A percentile compares a stretch with the other conserved stretches of the same genome.
Conservation (phyloP, 2,113 vertebrate genomes). For the Halichoerus grypus region DNA sequence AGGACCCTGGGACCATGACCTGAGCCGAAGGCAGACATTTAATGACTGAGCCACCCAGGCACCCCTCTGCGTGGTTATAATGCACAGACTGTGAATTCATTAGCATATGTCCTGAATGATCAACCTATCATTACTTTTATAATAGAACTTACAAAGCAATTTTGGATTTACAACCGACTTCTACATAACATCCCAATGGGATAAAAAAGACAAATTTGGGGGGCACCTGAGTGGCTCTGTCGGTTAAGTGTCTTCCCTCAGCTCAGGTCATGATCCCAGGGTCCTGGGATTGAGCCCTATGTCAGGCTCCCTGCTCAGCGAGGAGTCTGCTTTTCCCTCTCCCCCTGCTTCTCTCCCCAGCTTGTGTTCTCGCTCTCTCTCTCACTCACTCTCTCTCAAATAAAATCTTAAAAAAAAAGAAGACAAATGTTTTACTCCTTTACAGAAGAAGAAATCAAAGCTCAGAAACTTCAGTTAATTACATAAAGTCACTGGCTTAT, state of each 20-base stretch:
- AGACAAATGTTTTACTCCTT: not conserved
- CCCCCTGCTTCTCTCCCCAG: not conserved
- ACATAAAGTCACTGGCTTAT: not conserved
- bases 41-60: too few species aligned
- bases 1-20: too few species aligned
- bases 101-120: not conserved
- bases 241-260: rapidly evolving
- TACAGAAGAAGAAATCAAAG: not conserved
- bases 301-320: not conserved
- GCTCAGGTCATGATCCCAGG: not conserved
- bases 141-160: not conserved
- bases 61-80: not conserved
- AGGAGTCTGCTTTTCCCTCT: not conserved
- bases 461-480: not conserved
- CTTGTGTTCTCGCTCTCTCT: too few species aligned
- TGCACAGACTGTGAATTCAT: not conserved
- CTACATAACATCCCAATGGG: not conserved
- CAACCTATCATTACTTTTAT: not conserved
- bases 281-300: not conserved
- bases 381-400: not conserved
- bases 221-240: not conserved
- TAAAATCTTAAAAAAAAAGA: not conserved
- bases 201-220: not conserved
- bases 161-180: not conserved
- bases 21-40: too few species aligned